Base-by-base conservation (phyloP, 2,888 invertebrate genomes). In the Hirtodrosophila duncani region DNA sequence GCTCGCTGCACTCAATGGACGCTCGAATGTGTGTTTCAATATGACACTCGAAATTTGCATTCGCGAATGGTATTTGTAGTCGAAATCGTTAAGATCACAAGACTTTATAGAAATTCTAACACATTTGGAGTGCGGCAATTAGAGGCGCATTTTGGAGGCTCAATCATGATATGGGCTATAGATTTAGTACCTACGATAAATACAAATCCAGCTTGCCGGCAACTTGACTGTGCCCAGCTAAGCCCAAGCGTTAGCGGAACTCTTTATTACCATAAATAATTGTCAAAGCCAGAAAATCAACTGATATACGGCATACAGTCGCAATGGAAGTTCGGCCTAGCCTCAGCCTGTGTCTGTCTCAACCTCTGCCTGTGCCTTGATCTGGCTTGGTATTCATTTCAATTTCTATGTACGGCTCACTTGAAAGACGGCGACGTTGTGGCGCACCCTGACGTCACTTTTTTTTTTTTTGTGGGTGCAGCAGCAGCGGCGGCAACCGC, bases 241-340 rank as follows among this genome's bases (percentile, higher is more conserved):
- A 33, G 50, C 41, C 43, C 21, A 50, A 39, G 52, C 62, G 50
- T 57, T 51, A 59, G 68, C 80, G 72, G 57, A 66, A 77, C 77
- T 77, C 66, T 80, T 69, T 78, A 80, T 78, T 78, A 77, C 80
- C 80, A 80, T 78, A 80, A 80, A 77, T 77, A 77, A 78, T 78
- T 78, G 80, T 78, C 78, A 80, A 70, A 60, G 80, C 30, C 51
- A 59, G 62, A 67, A 60, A 72, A 78, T 69, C 67, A 77, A 69
- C 74, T 69, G 78, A 62, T 72, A 62, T 72, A 72, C 74, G 78
- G 59, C 69, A 62, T 72, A 72, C 74, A 69, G 55, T 67, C 70
- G n/a, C n/a, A n/a, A 52, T 57, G 52, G 67, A 63, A 44, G 68
- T 56, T 56, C 60, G 66, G 37, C 38, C 46, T 44, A 50, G 58